These are phyloP conservation scores for Helicolenus hilgendorfi DNA, from an alignment of 2,797 vertebrate genomes.

Conservation along the genomic window DNA sequence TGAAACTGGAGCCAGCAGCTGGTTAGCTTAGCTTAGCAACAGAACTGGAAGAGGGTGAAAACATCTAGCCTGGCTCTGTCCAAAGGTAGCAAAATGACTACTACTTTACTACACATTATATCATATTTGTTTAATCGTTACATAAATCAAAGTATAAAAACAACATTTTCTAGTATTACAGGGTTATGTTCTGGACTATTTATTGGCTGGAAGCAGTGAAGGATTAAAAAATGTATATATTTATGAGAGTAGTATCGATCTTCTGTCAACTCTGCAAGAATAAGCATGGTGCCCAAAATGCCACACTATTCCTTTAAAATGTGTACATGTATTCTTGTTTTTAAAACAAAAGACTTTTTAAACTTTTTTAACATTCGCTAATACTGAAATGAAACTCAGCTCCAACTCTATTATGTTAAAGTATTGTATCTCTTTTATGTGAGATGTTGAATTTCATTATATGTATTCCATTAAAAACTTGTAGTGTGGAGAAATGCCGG, in stretches of 20 bases:
- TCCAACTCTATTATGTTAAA: not conserved
- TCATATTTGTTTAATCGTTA: too few relatives aligned
- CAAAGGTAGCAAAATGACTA: not conserved
- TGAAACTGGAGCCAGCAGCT: not conserved
- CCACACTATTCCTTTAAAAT: not conserved
- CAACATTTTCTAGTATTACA: not conserved
- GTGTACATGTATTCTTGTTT: not conserved
- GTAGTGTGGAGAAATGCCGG: too few relatives aligned
- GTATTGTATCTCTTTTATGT: not conserved
- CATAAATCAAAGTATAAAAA: not conserved
- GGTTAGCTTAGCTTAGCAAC: not conserved
- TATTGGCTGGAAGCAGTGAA: not conserved
- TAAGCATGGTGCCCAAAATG: not conserved
- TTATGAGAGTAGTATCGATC: not conserved
- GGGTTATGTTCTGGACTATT: not conserved
- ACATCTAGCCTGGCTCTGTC: not conserved
- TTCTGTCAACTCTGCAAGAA: not conserved
- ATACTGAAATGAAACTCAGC: not conserved
- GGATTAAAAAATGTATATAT: not conserved
- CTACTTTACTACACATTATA: not conserved
- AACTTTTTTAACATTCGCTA: not conserved
- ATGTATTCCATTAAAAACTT: not conserved
- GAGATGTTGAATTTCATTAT: not conserved
- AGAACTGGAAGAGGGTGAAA: not conserved
- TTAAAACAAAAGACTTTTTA: not conserved